Conservation (phyloP, 2,888 invertebrate genomes). For the Alloscopus bannaensis region DNA sequence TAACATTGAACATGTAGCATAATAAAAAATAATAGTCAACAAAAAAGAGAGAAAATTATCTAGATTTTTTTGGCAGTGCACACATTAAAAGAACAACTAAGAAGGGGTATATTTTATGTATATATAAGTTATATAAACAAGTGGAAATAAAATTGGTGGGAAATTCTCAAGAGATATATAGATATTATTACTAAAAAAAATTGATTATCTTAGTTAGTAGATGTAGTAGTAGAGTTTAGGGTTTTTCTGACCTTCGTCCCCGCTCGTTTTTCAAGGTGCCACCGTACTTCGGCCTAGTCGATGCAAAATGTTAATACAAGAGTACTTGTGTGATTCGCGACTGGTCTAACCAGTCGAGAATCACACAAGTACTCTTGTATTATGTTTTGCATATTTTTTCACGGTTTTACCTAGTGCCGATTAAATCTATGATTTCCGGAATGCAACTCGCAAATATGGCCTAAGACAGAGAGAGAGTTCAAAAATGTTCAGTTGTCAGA, state of each 20-base stretch:
- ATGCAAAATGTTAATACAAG: too few relatives aligned
- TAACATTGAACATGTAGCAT: too few relatives aligned
- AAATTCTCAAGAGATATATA: slow-evolving; percentile 42
- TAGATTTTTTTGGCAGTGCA: slow-evolving; percentile 25
- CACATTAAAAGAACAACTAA: slow-evolving; percentile 28
- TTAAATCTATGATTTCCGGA: slow-evolving; percentile 99
- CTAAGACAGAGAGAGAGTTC: slow-evolving; percentile 77
- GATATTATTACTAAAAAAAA: too few relatives aligned
- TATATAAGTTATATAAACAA: too few relatives aligned
- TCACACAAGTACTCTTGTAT: too few relatives aligned
- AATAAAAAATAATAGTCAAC: slow-evolving; percentile 14
- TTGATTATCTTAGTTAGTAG: slow-evolving; percentile 58
- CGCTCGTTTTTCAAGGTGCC: slow-evolving; percentile 99
- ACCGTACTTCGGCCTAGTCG: slow-evolving; percentile 99
- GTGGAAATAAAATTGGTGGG: slow-evolving; percentile 19
- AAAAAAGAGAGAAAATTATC: slow-evolving; percentile 7
- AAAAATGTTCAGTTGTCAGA: too few relatives aligned
- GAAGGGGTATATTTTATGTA: too few relatives aligned
- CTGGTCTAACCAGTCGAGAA: too few relatives aligned
- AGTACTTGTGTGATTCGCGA: too few relatives aligned
- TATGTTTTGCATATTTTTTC: too few relatives aligned
- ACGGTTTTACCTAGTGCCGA: too few relatives aligned
- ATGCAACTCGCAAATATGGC: slow-evolving; percentile 99
- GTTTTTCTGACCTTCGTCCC: slow-evolving; percentile 96
- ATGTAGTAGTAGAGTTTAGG: slow-evolving; percentile 62